Base-by-base conservation (phyloP, 2,888 invertebrate genomes). In the Palloptera scutellata region DNA sequence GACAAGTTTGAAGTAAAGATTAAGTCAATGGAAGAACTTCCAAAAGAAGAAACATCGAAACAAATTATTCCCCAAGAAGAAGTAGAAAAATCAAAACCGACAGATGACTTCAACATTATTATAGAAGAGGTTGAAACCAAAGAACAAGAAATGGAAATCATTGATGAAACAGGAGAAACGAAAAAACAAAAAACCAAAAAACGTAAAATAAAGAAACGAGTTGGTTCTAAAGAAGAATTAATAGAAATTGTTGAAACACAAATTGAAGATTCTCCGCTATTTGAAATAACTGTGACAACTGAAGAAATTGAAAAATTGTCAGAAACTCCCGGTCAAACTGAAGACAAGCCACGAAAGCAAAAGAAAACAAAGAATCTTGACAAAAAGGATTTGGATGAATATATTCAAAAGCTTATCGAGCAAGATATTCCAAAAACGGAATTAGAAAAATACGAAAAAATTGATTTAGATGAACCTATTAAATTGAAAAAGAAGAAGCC, bases 181-280 rank as follows among this genome's bases (percentile, higher is more conserved):
- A 78, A 82, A 65, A 83, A 82, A 53, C 81, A 84, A 70, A 80
- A 77, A 0, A 79, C 82, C 41, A 79, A 78, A 2, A 83, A 80
- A 74, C 80, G 84, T 55, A 79, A 84, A 73, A 80, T 86, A 58
- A 78, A 80, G 69, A 87, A 86, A 70, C 81, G 83, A 61, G 71
- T 80, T 17, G 87, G 86, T 53, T 85, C 84, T n/a, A 84, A 86
- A 69, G 82, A 86, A 74, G 86, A 87, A 79, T 79, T 85, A 6
- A 86, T 86, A 12, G 85, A 86, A 78, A 84, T 86, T 64, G 77
- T 83, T 52, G 86, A 79, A 68, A 79, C 80, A 55, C 81, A 83
- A 75, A 80, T 81, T 65, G 86, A 83, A 70, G 85, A 82, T 62
- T 79, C 82, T 71, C 86, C 87, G 64, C 78, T 86, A 79, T 83